phyloP scores from a whole-genome alignment of 2,113 vertebrate genomes.

The Maccullochella peelii region DNA sequence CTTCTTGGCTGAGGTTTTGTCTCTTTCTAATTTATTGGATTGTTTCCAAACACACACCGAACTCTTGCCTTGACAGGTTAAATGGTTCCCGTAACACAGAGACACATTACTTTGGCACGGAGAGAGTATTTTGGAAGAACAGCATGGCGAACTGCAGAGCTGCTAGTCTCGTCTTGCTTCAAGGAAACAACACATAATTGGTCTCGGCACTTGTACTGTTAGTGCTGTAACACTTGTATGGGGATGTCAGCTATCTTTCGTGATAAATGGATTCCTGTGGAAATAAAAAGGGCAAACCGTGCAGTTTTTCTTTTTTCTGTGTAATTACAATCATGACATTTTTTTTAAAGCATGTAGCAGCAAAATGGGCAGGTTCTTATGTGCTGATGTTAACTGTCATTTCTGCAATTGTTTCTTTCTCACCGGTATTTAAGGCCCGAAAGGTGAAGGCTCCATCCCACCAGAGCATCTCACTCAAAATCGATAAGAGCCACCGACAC shows the following conservation, averaged over 20 bases:
- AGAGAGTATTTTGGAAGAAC: slow-evolving; percentile 45
- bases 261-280: slow-evolving; percentile 60
- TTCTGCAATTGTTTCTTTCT: not conserved
- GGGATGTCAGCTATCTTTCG: slow-evolving; percentile 60
- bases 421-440: slow-evolving; percentile 35
- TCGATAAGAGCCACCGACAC: slow-evolving; percentile 78
- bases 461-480: slow-evolving; percentile 74
- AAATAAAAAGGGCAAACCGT: slow-evolving; percentile 54
- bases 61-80: slow-evolving; percentile 79
- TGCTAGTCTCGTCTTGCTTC: slow-evolving; percentile 56
- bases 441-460: slow-evolving; percentile 65
- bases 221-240: slow-evolving; percentile 59
- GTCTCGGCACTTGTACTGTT: slow-evolving; percentile 64
- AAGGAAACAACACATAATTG: slow-evolving; percentile 74
- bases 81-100: slow-evolving; percentile 76
- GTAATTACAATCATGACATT: slow-evolving; percentile 55
- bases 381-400: not conserved
- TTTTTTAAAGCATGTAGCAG: slow-evolving; percentile 33
- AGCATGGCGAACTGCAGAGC: slow-evolving; percentile 52
- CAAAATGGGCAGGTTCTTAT: not conserved
- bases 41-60: slow-evolving; percentile 74
- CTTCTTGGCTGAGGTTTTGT: slow-evolving; percentile 63
- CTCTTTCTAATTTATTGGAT: slow-evolving; percentile 74
- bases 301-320: slow-evolving; percentile 20
- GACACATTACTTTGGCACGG: slow-evolving; percentile 60